These are phyloP conservation scores for Thymallus thymallus DNA, from an alignment of 2,113 vertebrate genomes.

Conservation along the genomic window DNA sequence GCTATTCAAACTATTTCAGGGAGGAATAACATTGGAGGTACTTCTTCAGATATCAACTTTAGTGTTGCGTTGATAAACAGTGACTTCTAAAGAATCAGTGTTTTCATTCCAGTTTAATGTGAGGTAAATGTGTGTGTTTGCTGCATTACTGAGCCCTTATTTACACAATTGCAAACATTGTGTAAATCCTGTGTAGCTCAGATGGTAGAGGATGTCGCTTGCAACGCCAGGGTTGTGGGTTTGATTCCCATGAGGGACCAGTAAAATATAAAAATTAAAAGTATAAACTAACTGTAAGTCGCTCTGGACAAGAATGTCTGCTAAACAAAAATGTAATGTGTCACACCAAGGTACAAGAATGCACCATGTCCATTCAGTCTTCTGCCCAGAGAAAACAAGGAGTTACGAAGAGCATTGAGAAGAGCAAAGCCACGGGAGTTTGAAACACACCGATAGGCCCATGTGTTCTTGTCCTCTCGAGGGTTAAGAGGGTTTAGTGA, in stretches of 20 bases:
- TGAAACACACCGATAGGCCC: background rate
- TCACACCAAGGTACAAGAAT: slow-evolving; percentile 19
- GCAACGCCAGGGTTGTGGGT: no score
- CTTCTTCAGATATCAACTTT: slow-evolving; percentile 1
- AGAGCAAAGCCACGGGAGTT: background rate
- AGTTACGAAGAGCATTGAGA: background rate
- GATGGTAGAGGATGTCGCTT: no score
- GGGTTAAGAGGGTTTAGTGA: background rate
- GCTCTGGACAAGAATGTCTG: no score
- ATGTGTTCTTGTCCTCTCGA: background rate
- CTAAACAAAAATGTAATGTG: no score
- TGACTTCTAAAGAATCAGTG: background rate
- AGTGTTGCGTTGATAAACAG: slow-evolving; percentile 18
- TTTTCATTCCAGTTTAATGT: background rate
- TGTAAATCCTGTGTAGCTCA: no score
- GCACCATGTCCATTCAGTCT: slow-evolving; percentile 13
- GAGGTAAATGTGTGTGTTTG: slow-evolving; percentile 4
- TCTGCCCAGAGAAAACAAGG: slow-evolving; percentile 17
- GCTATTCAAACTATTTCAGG: slow-evolving; percentile 68
- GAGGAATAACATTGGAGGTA: background rate
- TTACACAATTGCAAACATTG: background rate
- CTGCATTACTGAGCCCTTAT: background rate
- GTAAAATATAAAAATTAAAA: no score
- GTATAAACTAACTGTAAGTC: no score
- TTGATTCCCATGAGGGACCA: no score